Evolutionary conservation across 2,888 invertebrate species (phyloP).

Genomic region (Ptilodon capucinus): DNA sequence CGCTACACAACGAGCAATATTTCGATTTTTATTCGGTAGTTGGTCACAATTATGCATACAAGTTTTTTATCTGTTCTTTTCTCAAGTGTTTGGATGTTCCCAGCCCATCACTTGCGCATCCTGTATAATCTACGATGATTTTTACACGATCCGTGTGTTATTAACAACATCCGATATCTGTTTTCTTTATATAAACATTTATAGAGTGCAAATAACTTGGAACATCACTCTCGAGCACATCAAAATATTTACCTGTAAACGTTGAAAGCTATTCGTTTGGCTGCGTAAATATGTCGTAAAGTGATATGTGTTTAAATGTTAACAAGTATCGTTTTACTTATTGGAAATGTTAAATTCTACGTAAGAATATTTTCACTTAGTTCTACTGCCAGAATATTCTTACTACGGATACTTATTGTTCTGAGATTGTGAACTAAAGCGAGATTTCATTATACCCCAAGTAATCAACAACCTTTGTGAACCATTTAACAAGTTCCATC

Average conservation of each 20-base stretch:
- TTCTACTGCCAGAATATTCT: no score
- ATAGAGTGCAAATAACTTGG: constrained; percentile 2
- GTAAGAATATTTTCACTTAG: no score
- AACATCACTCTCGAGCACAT: neutral
- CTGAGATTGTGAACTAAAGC: no score
- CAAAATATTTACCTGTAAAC: constrained; percentile 18
- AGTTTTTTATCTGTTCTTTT: neutral
- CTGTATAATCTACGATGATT: constrained; percentile 8
- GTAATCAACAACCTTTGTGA: no score
- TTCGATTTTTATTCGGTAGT: no score
- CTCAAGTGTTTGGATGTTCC: neutral
- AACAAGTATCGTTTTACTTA: neutral
- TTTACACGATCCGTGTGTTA: constrained; percentile 9
- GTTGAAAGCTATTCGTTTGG: constrained; percentile 7
- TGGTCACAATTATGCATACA: no score
- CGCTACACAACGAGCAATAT: no score
- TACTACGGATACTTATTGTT: no score
- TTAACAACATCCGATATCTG: constrained; percentile 6
- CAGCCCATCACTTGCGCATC: neutral
- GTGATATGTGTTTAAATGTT: neutral
- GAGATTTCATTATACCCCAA: no score
- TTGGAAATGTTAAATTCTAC: neutral
- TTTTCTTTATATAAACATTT: constrained; percentile 17
- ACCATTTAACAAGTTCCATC: no score
- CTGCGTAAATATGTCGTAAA: constrained; percentile 5